Conservation (phyloP, 2,888 invertebrate genomes). For the Lamellibrachia columna region DNA sequence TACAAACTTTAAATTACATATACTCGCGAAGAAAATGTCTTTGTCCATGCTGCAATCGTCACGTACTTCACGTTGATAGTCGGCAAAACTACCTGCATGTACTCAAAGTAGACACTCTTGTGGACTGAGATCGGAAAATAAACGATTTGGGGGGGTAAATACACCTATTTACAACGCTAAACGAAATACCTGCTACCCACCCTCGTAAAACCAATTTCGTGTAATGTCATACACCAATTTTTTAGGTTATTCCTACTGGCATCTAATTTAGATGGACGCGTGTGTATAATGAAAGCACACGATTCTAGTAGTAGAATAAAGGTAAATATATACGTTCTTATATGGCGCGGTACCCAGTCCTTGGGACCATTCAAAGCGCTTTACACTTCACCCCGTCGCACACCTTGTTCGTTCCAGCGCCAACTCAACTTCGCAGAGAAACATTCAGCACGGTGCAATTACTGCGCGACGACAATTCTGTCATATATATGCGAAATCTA, state of each 20-base stretch:
- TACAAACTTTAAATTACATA: background rate
- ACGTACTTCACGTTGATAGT: background rate
- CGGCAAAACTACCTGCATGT: background rate
- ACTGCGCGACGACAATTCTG: too few relatives aligned
- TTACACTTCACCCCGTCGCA: too few relatives aligned
- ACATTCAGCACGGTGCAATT: too few relatives aligned
- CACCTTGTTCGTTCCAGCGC: too few relatives aligned
- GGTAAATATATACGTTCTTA: too few relatives aligned
- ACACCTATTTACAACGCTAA: background rate
- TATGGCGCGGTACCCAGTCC: too few relatives aligned
- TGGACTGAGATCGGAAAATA: background rate
- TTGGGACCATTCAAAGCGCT: too few relatives aligned
- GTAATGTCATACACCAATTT: background rate
- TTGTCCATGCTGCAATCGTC: background rate
- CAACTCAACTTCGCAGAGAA: too few relatives aligned
- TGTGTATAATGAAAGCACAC: background rate
- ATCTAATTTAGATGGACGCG: background rate
- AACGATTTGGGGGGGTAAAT: background rate
- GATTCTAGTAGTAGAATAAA: background rate
- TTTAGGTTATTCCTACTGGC: background rate
- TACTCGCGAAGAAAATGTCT: background rate
- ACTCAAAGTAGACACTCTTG: background rate
- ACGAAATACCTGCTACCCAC: background rate
- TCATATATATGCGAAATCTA: too few relatives aligned
- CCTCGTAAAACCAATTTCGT: background rate